Evolutionary conservation across 2,888 invertebrate species (phyloP).

Genomic region (Dioctria rufipes): DNA sequence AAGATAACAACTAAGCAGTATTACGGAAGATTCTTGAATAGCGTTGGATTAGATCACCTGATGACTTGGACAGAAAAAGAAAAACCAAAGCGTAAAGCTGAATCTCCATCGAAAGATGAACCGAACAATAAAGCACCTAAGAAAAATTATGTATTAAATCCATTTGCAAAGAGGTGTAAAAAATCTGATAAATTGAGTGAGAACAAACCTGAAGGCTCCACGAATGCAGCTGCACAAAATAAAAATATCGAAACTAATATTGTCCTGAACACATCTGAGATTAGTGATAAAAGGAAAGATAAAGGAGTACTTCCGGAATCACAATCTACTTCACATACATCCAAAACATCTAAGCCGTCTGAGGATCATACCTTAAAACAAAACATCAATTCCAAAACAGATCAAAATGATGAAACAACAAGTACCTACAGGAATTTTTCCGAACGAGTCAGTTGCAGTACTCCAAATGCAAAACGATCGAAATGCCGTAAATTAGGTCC

Average conservation of each 20-base stretch:
- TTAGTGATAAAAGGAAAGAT: too few relatives aligned
- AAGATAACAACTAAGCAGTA: constrained; percentile 60
- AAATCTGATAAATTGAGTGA: background rate
- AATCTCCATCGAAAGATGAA: background rate
- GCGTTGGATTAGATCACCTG: constrained; percentile 64
- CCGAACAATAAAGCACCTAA: background rate
- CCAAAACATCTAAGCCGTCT: too few relatives aligned
- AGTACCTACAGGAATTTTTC: background rate
- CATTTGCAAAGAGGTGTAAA: constrained; percentile 56
- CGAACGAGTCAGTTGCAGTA: background rate
- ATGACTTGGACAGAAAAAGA: constrained; percentile 46
- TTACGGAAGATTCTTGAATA: constrained; percentile 67
- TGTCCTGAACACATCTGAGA: background rate
- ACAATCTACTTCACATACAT: too few relatives aligned
- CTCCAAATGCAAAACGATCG: background rate
- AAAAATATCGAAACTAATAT: background rate
- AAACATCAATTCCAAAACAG: too few relatives aligned
- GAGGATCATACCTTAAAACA: too few relatives aligned
- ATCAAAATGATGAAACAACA: too few relatives aligned
- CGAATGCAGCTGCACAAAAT: background rate
- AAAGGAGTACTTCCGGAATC: too few relatives aligned
- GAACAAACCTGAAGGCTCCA: background rate
- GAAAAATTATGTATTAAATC: constrained; percentile 59
- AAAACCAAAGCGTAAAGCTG: background rate
- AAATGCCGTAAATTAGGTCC: constrained; percentile 8